Evolutionary conservation across 1,140 invertebrate species (phyloP).

Genomic region (Argopecten irradians): DNA sequence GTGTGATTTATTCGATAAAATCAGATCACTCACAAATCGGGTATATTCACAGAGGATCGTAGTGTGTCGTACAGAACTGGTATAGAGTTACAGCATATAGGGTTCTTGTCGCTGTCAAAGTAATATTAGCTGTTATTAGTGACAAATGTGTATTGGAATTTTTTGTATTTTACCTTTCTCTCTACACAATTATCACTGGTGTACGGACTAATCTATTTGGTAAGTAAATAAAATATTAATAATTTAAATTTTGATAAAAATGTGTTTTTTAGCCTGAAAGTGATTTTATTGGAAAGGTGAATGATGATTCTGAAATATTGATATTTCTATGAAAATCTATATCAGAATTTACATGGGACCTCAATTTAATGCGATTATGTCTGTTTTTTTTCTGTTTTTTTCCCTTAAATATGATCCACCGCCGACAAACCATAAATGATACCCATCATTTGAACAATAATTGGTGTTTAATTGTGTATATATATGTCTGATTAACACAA

Average conservation of each 20-base stretch:
- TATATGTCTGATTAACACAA: no score
- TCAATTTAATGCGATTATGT: no score
- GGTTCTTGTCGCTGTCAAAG: background rate
- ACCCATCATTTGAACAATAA: no score
- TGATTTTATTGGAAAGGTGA: no score
- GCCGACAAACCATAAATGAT: no score
- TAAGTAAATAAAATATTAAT: background rate
- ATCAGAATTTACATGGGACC: no score
- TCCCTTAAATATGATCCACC: no score
- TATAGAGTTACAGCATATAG: background rate
- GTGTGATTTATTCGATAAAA: background rate
- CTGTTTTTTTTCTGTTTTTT: no score
- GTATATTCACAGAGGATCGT: background rate
- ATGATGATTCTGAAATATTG: no score
- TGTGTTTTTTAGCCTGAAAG: no score
- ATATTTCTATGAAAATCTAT: no score
- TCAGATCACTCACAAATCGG: background rate
- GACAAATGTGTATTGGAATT: slow-evolving; percentile 18
- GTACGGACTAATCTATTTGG: background rate
- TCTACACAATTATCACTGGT: background rate
- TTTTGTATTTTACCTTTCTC: background rate
- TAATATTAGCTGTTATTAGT: background rate
- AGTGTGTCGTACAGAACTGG: background rate
- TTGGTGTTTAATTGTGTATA: no score
- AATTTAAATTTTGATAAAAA: background rate